Evolutionary conservation across 64 coral and sea anemone genomes (phyloP).

Genomic region (Montipora cactus): DNA sequence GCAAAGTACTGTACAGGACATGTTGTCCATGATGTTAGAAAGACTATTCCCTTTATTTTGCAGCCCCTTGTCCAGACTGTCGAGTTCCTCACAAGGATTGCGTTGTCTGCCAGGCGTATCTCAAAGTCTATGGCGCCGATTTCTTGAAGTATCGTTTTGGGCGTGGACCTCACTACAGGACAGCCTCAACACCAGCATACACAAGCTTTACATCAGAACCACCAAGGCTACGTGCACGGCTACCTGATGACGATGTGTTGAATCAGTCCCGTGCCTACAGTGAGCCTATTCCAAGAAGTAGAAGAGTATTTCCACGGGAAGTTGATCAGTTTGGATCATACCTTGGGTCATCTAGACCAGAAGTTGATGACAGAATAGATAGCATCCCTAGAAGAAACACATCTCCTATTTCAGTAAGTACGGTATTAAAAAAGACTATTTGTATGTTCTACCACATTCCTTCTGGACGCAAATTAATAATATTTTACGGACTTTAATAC

Average conservation of each 20-base stretch:
- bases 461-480: too few relatives aligned
- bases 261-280: slow-evolving; percentile 91
- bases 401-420: slow-evolving; percentile 77
- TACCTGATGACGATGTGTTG: slow-evolving; percentile 56
- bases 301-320: slow-evolving; percentile 62
- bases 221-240: slow-evolving; percentile 56
- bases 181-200: slow-evolving; percentile 80
- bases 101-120: slow-evolving; percentile 94
- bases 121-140: slow-evolving; percentile 96
- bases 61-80: slow-evolving; percentile 89
- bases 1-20: too few relatives aligned
- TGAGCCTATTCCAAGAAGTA: slow-evolving; percentile 79
- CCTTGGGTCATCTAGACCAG: slow-evolving; percentile 66
- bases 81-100: slow-evolving; percentile 95
- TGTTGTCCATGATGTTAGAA: too few relatives aligned
- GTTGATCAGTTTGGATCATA: slow-evolving; percentile 42
- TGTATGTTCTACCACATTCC: background rate
- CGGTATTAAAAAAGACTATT: background rate
- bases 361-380: slow-evolving; percentile 84
- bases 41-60: background rate
- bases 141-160: slow-evolving; percentile 92
- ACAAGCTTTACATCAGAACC: slow-evolving; percentile 73
- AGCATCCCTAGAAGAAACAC: slow-evolving; percentile 43
- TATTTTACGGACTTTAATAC: too few relatives aligned
- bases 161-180: slow-evolving; percentile 47